phyloP scores from a whole-genome alignment of 2,113 vertebrate species.

The Plecturocebus donacophilus region DNA sequence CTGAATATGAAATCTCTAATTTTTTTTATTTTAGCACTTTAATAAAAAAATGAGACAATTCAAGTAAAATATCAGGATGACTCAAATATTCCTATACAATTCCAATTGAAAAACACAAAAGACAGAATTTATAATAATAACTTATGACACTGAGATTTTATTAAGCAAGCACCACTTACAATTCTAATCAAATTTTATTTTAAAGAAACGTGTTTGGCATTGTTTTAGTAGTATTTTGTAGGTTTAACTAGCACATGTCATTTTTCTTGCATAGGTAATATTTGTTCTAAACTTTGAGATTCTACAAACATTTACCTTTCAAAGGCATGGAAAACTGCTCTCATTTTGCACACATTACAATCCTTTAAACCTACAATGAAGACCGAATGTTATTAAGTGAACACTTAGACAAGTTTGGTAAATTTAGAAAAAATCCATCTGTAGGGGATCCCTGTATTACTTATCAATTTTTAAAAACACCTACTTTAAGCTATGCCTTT shows the following conservation, averaged over 20 bases:
- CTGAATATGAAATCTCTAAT: background rate
- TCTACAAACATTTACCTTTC: background rate
- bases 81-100: background rate
- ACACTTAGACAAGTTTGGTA: background rate
- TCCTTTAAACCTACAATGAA: background rate
- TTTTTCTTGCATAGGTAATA: background rate
- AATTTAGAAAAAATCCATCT: background rate
- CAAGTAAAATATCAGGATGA: background rate
- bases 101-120: conserved; percentile 20
- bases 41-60: background rate
- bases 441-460: background rate
- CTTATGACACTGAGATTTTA: background rate
- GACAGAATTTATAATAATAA: background rate
- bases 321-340: background rate
- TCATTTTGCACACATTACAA: background rate
- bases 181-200: background rate
- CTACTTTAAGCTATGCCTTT: background rate
- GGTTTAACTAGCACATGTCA: background rate
- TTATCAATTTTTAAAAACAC: background rate
- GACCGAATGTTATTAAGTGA: background rate
- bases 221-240: background rate
- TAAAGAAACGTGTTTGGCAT: background rate
- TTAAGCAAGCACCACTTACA: conserved; percentile 17
- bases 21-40: background rate
- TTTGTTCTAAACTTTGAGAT: background rate